These are phyloP conservation scores for Agrotis segetum DNA, from an alignment of 2,888 invertebrate genomes.

Conservation along the genomic window DNA sequence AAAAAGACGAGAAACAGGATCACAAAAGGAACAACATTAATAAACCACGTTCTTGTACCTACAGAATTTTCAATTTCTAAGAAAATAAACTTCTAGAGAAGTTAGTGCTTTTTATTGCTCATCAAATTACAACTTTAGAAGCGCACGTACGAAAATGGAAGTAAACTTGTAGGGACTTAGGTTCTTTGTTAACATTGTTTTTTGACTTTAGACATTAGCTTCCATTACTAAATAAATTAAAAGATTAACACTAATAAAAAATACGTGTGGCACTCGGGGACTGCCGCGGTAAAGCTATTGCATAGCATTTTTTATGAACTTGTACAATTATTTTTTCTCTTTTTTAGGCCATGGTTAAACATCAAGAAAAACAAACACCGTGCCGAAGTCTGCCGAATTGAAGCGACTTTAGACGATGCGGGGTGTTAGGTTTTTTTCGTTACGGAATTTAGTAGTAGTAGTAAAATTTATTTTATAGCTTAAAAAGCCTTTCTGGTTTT, in stretches of 20 bases:
- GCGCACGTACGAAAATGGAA: not conserved
- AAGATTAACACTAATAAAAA: not conserved
- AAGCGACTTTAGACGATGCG: no score
- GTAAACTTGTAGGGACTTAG: conserved; percentile 1
- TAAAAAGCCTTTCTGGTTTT: no score
- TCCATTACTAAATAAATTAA: not conserved
- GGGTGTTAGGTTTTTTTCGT: no score
- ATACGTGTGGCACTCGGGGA: no score
- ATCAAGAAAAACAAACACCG: no score
- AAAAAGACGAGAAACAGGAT: not conserved
- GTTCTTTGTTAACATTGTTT: not conserved
- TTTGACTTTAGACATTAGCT: not conserved
- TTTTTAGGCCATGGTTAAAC: no score
- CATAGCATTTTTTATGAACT: no score
- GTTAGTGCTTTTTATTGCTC: conserved; percentile 12
- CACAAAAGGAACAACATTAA: not conserved
- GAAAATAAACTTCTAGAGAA: conserved; percentile 1
- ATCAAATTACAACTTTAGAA: conserved; percentile 25
- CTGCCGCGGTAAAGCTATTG: no score
- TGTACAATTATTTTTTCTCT: no score
- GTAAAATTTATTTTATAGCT: no score
- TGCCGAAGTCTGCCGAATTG: no score
- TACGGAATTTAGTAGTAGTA: no score
- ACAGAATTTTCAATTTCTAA: conserved; percentile 24
- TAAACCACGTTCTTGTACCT: not conserved